Conservation (phyloP, 2,797 vertebrate species). For the Hoplostethus atlanticus region DNA sequence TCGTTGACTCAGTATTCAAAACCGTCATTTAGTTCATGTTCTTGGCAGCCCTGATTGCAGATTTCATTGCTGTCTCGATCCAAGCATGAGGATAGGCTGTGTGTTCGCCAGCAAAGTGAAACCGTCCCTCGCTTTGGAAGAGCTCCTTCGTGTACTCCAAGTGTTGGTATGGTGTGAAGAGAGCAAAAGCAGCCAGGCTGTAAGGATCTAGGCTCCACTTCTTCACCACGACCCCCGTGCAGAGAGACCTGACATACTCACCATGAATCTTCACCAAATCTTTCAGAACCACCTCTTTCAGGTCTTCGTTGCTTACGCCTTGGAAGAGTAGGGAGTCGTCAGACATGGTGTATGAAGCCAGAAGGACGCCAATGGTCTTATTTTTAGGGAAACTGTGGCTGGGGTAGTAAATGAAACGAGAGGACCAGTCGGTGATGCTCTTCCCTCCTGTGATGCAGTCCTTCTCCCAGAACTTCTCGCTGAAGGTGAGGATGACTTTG, state of each 20-base stretch:
- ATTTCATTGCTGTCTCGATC: conserved; percentile 49
- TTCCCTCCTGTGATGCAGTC: too few species aligned
- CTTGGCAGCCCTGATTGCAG: conserved; percentile 74
- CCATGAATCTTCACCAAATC: conserved; percentile 79
- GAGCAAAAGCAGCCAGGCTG: too few species aligned
- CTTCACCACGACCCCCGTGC: conserved; percentile 58
- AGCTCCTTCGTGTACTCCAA: conserved; percentile 31
- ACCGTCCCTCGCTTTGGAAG: conserved; percentile 58
- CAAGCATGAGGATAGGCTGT: conserved; percentile 79
- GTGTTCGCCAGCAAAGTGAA: conserved; percentile 82
- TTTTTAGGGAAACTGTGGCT: background rate
- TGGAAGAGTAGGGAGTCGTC: conserved; percentile 14
- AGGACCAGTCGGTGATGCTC: too few species aligned
- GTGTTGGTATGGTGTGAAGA: too few species aligned
- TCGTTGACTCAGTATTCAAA: too few species aligned
- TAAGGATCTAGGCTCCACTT: too few species aligned
- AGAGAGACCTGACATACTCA: conserved; percentile 58
- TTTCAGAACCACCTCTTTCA: conserved; percentile 47
- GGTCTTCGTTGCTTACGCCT: background rate
- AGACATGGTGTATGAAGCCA: conserved; percentile 17
- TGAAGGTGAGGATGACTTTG: conserved; percentile 53
- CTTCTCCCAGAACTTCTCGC: too few species aligned
- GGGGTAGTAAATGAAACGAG: too few species aligned
- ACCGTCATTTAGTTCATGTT: too few species aligned
- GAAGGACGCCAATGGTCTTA: conserved; percentile 4